Conservation (phyloP, 2,113 vertebrate genomes). For the Zapus hudsonius region DNA sequence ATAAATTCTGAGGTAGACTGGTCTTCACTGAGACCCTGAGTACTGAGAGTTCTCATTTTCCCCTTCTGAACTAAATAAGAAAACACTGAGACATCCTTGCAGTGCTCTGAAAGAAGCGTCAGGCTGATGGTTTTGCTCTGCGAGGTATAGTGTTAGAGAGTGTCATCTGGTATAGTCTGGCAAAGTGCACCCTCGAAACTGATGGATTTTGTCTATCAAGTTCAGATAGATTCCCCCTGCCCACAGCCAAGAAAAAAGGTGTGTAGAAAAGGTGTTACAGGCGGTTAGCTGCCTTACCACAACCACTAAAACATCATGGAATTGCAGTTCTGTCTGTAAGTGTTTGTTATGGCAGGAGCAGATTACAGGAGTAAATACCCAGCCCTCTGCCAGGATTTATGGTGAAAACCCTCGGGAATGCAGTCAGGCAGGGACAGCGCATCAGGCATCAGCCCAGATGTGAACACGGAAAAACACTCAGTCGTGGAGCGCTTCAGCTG, state of each 20-base stretch:
- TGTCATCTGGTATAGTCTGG: background rate
- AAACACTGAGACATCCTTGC: conserved; percentile 37
- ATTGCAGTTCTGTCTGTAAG: background rate
- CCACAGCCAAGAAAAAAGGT: background rate
- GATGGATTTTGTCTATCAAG: conserved; percentile 40
- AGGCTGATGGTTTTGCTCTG: background rate
- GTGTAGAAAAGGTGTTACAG: background rate
- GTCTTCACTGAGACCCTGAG: conserved; percentile 41
- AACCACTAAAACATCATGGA: conserved; percentile 34
- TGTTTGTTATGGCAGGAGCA: conserved; percentile 33
- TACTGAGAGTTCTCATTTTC: conserved; percentile 54
- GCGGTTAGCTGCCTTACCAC: background rate
- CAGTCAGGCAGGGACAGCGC: background rate
- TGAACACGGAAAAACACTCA: background rate
- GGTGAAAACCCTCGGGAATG: background rate
- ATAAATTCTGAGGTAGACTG: conserved; percentile 58
- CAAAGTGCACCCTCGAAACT: background rate
- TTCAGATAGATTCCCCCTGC: conserved; percentile 37
- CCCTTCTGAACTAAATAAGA: conserved; percentile 64
- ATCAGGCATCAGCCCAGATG: background rate
- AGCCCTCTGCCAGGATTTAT: background rate
- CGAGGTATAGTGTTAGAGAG: background rate
- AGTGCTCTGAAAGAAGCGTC: background rate
- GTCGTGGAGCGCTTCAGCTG: background rate
- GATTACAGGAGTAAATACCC: background rate